A percentile compares a stretch with the other conserved stretches of the same genome.
phyloP scores from a whole-genome alignment of 1,140 invertebrate genomes.

The Pogonomyrmex californicus region DNA sequence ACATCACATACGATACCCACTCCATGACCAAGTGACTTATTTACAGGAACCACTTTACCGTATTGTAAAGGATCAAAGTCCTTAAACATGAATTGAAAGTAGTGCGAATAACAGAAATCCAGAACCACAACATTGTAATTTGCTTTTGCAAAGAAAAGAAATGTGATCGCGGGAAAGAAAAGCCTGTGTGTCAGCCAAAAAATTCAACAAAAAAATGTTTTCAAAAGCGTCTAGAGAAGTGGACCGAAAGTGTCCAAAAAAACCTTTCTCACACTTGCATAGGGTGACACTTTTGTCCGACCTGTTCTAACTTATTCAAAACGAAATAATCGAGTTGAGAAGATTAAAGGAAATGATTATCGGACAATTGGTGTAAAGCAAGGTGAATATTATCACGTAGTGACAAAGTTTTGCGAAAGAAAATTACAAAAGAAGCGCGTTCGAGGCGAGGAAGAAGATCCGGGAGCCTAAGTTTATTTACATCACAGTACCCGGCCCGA shows the following conservation, averaged over 20 bases:
- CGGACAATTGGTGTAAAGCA: slow-evolving; percentile 52
- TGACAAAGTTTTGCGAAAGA: slow-evolving; percentile 64
- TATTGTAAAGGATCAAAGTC: background rate
- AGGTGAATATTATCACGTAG: slow-evolving; percentile 41
- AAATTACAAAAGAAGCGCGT: slow-evolving; percentile 75
- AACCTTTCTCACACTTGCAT: background rate
- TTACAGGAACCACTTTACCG: background rate
- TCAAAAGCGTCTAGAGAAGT: too few species aligned
- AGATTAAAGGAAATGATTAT: slow-evolving; percentile 70
- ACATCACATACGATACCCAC: slow-evolving; percentile 16
- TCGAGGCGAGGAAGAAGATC: slow-evolving; percentile 68
- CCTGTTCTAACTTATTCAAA: too few species aligned
- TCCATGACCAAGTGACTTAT: background rate
- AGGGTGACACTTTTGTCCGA: too few species aligned
- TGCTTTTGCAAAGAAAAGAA: background rate
- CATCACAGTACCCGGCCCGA: slow-evolving; percentile 66
- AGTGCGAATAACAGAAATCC: background rate
- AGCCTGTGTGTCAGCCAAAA: background rate
- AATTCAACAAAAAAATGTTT: background rate
- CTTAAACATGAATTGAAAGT: too few species aligned
- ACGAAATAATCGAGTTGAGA: slow-evolving; percentile 2
- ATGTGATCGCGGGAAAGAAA: slow-evolving; percentile 1
- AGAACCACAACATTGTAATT: background rate
- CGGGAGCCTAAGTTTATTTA: slow-evolving; percentile 77
- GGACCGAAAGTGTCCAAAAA: background rate